Base-by-base conservation (phyloP, 2,888 invertebrate species). In the Limnephilus rhombicus region DNA sequence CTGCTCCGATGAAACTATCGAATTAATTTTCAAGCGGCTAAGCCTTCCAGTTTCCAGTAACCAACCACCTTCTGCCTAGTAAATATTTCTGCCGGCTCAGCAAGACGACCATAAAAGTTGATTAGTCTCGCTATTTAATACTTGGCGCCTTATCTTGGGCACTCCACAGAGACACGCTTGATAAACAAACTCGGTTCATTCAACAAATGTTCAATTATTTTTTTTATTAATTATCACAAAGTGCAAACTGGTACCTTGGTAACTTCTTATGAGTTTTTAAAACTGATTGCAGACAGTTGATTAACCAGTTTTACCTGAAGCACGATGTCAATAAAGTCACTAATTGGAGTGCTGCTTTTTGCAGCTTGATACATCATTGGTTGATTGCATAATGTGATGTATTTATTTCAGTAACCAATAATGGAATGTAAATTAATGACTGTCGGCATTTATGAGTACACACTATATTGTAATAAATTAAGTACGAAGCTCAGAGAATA, bases 141-240 rank as follows among this genome's bases (percentile, higher is more conserved):
- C 86, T 3, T 86, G 86, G 86, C 86, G 86, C 45, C 86, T 86
- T 86, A 29, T 86, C 86, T 86, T 45, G 86, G 37, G 9, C 68
- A 18, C 82, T 68, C 68, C 9, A 24, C 24, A 68, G 68, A 68
- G 68, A 68, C 24, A 68, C 68, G 24, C 68, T 68, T 24, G 68
- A 68, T 68, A 68, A 68, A 68, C 24, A 68, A 68, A 68, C 68
- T 68, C 68, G 24, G 68, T 68, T 68, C 68, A 68, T 68, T 68
- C 24, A 68, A 68, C 24, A 68, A 24, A 24, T 68, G 1, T 9
- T 68, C 9, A 68, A 68, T n/a, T 68, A 24, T 7, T 68, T 68
- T 68, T 18, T 68, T 68, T 7, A 68, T 7, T 68, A 68, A 68
- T 68, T 68, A 68, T n/a, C 68, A 68, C 68, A 68, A 68, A n/a